Evolutionary conservation across 2,797 vertebrate species (phyloP).

Genomic region (Antennarius maculatus): DNA sequence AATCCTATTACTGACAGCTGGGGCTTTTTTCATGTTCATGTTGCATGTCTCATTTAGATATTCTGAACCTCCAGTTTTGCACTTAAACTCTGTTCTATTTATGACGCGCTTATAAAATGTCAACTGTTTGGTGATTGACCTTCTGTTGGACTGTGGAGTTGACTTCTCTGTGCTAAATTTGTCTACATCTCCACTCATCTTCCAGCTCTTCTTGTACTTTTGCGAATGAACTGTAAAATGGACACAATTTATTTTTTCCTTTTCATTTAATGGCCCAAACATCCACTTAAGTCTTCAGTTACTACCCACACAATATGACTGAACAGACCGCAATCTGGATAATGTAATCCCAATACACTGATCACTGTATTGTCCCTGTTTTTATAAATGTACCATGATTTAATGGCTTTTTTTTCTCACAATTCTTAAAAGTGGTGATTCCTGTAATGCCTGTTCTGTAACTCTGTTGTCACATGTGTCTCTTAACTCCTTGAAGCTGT

Average conservation of each 20-base stretch:
- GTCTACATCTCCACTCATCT: constrained; percentile 5
- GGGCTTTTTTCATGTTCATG: constrained; percentile 42
- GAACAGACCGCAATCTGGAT: constrained; percentile 35
- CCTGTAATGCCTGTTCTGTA: background rate
- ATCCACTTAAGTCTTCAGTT: constrained; percentile 21
- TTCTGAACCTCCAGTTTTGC: constrained; percentile 37
- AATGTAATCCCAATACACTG: constrained; percentile 15
- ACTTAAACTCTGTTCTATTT: constrained; percentile 35
- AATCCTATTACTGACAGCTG: constrained; percentile 42
- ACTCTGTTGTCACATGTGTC: constrained; percentile 10
- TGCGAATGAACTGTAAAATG: constrained; percentile 14
- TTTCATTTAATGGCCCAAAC: constrained; percentile 7
- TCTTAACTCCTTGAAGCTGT: constrained; percentile 80
- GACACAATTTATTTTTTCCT: constrained; percentile 8
- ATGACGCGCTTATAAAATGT: constrained; percentile 52
- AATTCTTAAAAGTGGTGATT: background rate
- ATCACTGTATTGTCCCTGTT: background rate
- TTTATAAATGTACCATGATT: background rate
- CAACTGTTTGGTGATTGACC: constrained; percentile 42
- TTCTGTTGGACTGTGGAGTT: constrained; percentile 14
- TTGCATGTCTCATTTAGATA: constrained; percentile 21
- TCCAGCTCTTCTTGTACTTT: background rate
- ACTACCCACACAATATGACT: constrained; percentile 18
- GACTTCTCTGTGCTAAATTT: constrained; percentile 9
- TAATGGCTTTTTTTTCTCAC: constrained; percentile 1